Percentiles rank a stretch among this genome's conserved stretches.
phyloP scores from a whole-genome alignment of 2,888 invertebrate genomes.

The Lapara coniferarum region DNA sequence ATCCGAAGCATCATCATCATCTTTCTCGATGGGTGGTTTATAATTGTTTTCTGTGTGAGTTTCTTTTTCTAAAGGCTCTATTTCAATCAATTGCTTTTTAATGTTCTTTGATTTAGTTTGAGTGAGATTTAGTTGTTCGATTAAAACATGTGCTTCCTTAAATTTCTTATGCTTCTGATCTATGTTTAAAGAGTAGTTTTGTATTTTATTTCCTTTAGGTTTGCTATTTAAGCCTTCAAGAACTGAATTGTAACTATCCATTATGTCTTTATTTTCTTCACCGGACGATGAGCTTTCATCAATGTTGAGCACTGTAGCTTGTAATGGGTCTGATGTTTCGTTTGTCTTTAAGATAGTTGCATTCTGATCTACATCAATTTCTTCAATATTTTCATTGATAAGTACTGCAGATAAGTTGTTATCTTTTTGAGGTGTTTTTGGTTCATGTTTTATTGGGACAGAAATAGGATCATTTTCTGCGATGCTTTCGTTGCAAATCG shows the following conservation, averaged over 20 bases:
- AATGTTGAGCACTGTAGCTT: slow-evolving; percentile 45
- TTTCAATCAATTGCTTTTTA: slow-evolving; percentile 34
- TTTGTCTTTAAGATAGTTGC: slow-evolving; percentile 50
- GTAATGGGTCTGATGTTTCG: slow-evolving; percentile 63
- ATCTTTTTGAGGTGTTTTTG: slow-evolving; percentile 61
- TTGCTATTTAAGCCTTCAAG: slow-evolving; percentile 59
- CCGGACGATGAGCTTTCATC: slow-evolving; percentile 51
- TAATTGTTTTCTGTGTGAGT: slow-evolving; percentile 34
- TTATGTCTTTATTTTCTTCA: slow-evolving; percentile 68
- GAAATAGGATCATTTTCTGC: slow-evolving; percentile 60
- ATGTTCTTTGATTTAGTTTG: slow-evolving; percentile 49
- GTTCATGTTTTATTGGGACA: slow-evolving; percentile 60
- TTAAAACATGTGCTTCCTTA: slow-evolving; percentile 47
- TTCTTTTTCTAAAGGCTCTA: slow-evolving; percentile 26
- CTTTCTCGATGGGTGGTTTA: slow-evolving; percentile 26
- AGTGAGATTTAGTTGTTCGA: slow-evolving; percentile 72
- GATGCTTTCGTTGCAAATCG: slow-evolving; percentile 48
- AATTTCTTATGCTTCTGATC: slow-evolving; percentile 57
- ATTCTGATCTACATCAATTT: slow-evolving; percentile 55
- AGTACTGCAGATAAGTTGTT: slow-evolving; percentile 55
- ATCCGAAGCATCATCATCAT: slow-evolving; percentile 57
- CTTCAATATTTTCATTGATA: slow-evolving; percentile 58
- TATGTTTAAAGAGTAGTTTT: slow-evolving; percentile 62
- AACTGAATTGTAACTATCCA: slow-evolving; percentile 67
- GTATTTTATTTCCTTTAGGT: slow-evolving; percentile 49